Evolutionary conservation across 2,888 invertebrate species (phyloP).

Genomic region (Nasonovia ribisnigri): DNA sequence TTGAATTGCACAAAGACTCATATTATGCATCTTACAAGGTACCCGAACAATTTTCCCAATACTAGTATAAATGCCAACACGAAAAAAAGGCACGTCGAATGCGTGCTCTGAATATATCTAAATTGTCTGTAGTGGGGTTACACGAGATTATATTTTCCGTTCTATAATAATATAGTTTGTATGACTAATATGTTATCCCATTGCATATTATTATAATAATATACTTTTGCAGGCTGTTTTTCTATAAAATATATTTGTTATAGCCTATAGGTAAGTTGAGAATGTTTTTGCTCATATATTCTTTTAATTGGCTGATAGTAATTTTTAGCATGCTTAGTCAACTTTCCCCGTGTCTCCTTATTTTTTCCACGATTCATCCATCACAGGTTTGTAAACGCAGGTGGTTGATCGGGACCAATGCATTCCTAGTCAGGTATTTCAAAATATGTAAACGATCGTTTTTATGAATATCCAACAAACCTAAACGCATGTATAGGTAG

Average conservation of each 20-base stretch:
- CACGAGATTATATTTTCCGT: not conserved
- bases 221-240: not conserved
- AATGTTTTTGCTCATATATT: not conserved
- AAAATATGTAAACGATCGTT: not conserved
- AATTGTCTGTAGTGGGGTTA: not conserved
- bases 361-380: not conserved
- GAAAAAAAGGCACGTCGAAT: not conserved
- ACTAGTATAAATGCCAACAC: not conserved
- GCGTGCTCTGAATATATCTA: not conserved
- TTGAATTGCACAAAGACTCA: not conserved
- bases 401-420: not conserved
- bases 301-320: not conserved
- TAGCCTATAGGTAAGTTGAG: not conserved
- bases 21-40: not conserved
- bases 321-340: not conserved
- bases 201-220: not conserved
- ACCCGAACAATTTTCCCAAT: not conserved
- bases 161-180: not conserved
- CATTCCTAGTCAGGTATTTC: not conserved
- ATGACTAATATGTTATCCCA: not conserved
- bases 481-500: too few relatives aligned
- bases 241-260: not conserved
- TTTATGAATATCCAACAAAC: not conserved
- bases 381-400: not conserved
- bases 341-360: not conserved